Evolutionary conservation across 2,113 vertebrate genomes (phyloP).

Genomic region (Cranoglanis bouderius): DNA sequence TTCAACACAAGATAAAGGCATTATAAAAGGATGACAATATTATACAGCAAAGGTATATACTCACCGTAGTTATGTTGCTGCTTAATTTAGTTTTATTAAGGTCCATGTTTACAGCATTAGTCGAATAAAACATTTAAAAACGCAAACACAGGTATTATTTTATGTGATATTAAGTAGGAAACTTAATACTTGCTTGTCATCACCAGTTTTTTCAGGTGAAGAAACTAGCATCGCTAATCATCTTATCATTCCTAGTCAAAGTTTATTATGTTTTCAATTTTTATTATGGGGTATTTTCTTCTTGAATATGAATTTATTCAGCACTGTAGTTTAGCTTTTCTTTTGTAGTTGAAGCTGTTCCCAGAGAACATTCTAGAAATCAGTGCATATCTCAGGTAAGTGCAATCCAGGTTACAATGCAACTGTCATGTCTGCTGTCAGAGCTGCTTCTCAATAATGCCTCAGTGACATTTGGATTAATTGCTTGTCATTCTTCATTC

Average conservation of each 20-base stretch:
- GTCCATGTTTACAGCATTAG: not conserved
- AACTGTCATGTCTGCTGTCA: not conserved
- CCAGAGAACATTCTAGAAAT: not conserved
- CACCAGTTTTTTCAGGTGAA: not conserved
- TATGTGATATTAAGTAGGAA: not conserved
- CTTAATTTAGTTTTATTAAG: not conserved
- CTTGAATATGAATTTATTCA: not conserved
- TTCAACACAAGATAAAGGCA: not conserved
- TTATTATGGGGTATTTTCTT: not conserved
- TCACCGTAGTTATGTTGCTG: not conserved
- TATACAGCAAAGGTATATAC: not conserved
- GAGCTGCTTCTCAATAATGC: not conserved
- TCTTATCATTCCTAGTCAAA: not conserved
- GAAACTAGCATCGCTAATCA: not conserved
- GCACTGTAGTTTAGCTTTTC: not conserved
- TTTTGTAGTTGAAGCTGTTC: too few relatives aligned
- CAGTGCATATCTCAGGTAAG: not conserved
- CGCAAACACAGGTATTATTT: not conserved
- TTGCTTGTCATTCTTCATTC: not conserved
- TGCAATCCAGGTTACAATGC: not conserved
- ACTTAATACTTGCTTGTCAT: not conserved
- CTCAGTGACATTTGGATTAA: not conserved
- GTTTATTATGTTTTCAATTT: not conserved
- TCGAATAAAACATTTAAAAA: not conserved
- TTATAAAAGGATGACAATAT: not conserved